Conservation (phyloP, 1,140 invertebrate genomes). For the Drosophila ficusphila region DNA sequence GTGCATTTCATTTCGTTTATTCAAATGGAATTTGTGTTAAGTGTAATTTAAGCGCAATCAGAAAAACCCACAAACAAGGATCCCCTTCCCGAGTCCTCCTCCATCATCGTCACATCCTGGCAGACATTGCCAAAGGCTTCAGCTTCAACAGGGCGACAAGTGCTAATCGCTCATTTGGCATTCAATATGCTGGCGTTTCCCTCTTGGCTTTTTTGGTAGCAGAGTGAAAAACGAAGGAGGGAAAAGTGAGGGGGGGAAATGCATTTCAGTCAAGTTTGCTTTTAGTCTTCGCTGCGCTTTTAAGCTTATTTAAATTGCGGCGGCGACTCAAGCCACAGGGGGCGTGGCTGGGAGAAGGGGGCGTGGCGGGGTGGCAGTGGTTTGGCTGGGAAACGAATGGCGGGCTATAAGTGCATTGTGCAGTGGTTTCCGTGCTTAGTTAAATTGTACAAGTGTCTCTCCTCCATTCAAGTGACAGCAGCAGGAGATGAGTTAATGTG, state of each 20-base stretch:
- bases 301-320: conserved; percentile 67
- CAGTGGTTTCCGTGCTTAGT: conserved; percentile 37
- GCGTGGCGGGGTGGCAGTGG: background rate
- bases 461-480: conserved; percentile 7
- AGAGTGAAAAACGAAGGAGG: too few relatives aligned
- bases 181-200: conserved; percentile 52
- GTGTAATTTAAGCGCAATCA: conserved; percentile 57
- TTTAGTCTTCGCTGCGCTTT: conserved; percentile 63
- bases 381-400: conserved; percentile 19
- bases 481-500: conserved; percentile 11
- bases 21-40: conserved; percentile 57
- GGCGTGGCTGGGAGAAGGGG: background rate
- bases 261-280: conserved; percentile 61
- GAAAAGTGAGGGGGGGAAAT: conserved; percentile 17
- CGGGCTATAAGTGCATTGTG: conserved; percentile 32
- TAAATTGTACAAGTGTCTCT: conserved; percentile 30
- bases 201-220: background rate
- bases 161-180: conserved; percentile 72
- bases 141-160: conserved; percentile 41
- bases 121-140: conserved; percentile 33
- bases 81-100: conserved; percentile 1
- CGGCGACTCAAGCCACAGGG: conserved; percentile 21
- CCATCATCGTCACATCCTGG: conserved; percentile 31
- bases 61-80: conserved; percentile 30
- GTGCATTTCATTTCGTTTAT: conserved; percentile 44